phyloP scores from a whole-genome alignment of 2,113 vertebrate genomes.

The Rattus rattus region DNA sequence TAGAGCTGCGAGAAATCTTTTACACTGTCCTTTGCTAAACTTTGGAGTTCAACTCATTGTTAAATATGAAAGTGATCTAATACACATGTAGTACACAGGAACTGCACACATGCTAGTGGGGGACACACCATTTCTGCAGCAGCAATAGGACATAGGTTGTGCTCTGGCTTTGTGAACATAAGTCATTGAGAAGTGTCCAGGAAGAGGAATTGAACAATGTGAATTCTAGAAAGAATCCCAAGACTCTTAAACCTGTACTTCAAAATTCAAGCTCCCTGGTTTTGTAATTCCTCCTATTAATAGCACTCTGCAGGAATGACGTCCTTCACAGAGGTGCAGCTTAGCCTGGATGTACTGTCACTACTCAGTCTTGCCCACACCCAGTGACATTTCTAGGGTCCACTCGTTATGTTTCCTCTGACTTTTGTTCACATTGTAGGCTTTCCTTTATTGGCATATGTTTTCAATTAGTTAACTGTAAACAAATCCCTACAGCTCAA shows the following conservation, averaged over 20 bases:
- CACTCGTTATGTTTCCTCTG: not conserved
- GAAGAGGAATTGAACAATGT: not conserved
- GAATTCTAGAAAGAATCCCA: constrained; percentile 42
- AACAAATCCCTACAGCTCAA: not conserved
- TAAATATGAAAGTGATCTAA: not conserved
- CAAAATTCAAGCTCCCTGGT: not conserved
- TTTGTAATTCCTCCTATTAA: constrained; percentile 24
- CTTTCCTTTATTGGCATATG: not conserved
- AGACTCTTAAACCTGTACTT: not conserved
- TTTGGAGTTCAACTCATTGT: constrained; percentile 10
- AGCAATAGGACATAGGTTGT: not conserved
- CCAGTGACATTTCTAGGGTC: constrained; percentile 3
- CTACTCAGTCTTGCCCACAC: not conserved
- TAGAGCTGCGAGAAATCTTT: not conserved
- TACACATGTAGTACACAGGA: not conserved
- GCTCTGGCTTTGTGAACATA: not conserved
- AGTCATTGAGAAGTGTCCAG: not conserved
- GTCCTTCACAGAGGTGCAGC: not conserved
- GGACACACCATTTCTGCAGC: not conserved
- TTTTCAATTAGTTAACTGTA: not conserved
- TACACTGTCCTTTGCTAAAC: not conserved
- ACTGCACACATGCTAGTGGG: not conserved
- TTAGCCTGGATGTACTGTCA: not conserved
- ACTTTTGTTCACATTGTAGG: not conserved
- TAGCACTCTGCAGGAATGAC: not conserved